Evolutionary conservation across 64 coral and sea anemone genomes (phyloP), one percentile per base, ranked within the genome.

Genomic region (Pachyseris speciosa): DNA sequence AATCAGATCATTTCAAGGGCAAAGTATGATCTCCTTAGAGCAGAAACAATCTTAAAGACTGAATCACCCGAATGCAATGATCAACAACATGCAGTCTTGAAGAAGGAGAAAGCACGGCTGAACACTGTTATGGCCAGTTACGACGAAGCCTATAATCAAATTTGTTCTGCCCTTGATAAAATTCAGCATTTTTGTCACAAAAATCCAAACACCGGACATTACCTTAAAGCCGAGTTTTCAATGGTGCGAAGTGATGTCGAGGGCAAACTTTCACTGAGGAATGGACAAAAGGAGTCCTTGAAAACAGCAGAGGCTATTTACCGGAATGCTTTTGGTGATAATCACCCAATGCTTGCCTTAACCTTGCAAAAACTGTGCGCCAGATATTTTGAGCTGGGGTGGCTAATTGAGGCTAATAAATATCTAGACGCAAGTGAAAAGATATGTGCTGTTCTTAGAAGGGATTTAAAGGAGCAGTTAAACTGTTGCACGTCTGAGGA

Each of bases 391-490:
- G 38, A 74, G 4, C 20, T 74, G 11, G 20, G 12, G 17, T 11
- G 39, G 9, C 7, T 7, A 12, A 26, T 44, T n/a, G 16, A 74
- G 12, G 70, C 70, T 5, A 2, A 44, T 25, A 9, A 45, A 27
- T 74, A 74, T 43, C 13, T 44, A 11, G 39, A 74, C 42, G 70
- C 70, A 27, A 74, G 70, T 37, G 38, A 74, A 8, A 1, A 47
- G 45, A 39, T n/a, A n/a, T 74, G 70, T 74, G 70, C 42, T 44
- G 17, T 26, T 10, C 70, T 74, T 45, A 74, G 45, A 74, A 74
- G 20, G 22, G 26, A 45, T 26, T 37, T 74, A 24, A 19, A 10
- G 16, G 20, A 45, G 38, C 70, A 74, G 9, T 40, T 47, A 9
- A 7, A 42, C n/a, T n/a, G n/a, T n/a, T n/a, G n/a, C n/a, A n/a